Evolutionary conservation across 2,797 vertebrate species (phyloP).

Genomic region (Diplodus sargus): DNA sequence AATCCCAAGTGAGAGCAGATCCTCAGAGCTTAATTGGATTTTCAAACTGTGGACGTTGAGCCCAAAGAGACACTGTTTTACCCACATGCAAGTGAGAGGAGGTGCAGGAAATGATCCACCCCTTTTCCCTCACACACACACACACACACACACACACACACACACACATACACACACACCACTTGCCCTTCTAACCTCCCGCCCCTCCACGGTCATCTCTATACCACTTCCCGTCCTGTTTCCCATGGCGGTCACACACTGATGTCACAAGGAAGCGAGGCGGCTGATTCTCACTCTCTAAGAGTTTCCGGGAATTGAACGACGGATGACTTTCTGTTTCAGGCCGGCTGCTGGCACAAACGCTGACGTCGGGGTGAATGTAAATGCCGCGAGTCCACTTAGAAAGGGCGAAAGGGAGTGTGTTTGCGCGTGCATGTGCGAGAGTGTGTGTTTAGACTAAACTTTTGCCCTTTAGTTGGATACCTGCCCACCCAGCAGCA

Average conservation of each 20-base stretch:
- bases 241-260: slow-evolving; percentile 72
- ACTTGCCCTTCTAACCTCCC: slow-evolving; percentile 62
- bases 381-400: not conserved
- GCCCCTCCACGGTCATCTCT: slow-evolving; percentile 19
- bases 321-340: slow-evolving; percentile 49
- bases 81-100: slow-evolving; percentile 22
- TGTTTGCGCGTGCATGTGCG: not conserved
- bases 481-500: slow-evolving; percentile 39
- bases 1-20: slow-evolving; percentile 29
- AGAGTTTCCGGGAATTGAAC: slow-evolving; percentile 72
- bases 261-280: slow-evolving; percentile 76
- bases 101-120: slow-evolving; percentile 66
- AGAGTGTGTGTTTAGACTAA: slow-evolving; percentile 25
- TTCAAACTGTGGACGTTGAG: not conserved
- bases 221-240: slow-evolving; percentile 78
- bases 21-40: not conserved
- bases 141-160: slow-evolving; percentile 31
- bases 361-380: not conserved
- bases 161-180: slow-evolving; percentile 27
- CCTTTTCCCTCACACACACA: slow-evolving; percentile 23
- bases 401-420: not conserved
- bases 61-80: slow-evolving; percentile 1
- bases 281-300: slow-evolving; percentile 45
- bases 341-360: not conserved
- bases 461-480: slow-evolving; percentile 45